phyloP scores from a whole-genome alignment of 2,797 vertebrate genomes.

The Alcedo atthis region DNA sequence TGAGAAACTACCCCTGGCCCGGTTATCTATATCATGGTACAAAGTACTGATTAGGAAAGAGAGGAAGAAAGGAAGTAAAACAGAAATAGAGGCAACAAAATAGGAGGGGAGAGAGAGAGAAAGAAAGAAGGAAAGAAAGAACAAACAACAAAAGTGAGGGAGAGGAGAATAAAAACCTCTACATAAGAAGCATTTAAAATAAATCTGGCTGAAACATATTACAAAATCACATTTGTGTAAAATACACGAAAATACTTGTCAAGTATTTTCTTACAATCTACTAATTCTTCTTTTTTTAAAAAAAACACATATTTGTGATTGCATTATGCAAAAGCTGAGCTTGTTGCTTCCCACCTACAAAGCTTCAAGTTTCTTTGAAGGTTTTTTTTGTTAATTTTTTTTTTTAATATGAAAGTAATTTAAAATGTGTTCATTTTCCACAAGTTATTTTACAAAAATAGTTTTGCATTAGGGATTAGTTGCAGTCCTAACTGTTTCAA shows the following conservation, averaged over 20 bases:
- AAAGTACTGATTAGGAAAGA: slow-evolving; percentile 81
- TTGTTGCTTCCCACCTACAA: slow-evolving; percentile 87
- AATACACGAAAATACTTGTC: slow-evolving; percentile 90
- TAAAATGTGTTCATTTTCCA: slow-evolving; percentile 81
- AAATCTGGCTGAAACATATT: slow-evolving; percentile 90
- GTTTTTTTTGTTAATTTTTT: slow-evolving; percentile 45
- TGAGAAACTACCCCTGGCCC: slow-evolving; percentile 89
- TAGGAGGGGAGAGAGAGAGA: slow-evolving; percentile 68
- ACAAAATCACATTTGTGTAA: slow-evolving; percentile 94
- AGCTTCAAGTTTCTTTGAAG: slow-evolving; percentile 90
- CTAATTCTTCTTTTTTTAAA: slow-evolving; percentile 74
- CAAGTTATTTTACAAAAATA: slow-evolving; percentile 85
- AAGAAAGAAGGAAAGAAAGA: neutral
- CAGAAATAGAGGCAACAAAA: slow-evolving; percentile 76
- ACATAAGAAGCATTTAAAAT: slow-evolving; percentile 89
- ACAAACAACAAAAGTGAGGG: slow-evolving; percentile 75
- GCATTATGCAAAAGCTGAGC: slow-evolving; percentile 90
- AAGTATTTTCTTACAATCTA: slow-evolving; percentile 88
- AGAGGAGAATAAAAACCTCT: slow-evolving; percentile 79
- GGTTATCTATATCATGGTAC: slow-evolving; percentile 84
- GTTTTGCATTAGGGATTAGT: slow-evolving; percentile 80
- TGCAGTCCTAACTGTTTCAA: slow-evolving; percentile 85
- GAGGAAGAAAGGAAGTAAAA: slow-evolving; percentile 81
- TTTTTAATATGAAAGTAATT: slow-evolving; percentile 79
- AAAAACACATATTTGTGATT: slow-evolving; percentile 86